phyloP scores from a whole-genome alignment of 1,140 invertebrate genomes.

The Eumaeus atala region DNA sequence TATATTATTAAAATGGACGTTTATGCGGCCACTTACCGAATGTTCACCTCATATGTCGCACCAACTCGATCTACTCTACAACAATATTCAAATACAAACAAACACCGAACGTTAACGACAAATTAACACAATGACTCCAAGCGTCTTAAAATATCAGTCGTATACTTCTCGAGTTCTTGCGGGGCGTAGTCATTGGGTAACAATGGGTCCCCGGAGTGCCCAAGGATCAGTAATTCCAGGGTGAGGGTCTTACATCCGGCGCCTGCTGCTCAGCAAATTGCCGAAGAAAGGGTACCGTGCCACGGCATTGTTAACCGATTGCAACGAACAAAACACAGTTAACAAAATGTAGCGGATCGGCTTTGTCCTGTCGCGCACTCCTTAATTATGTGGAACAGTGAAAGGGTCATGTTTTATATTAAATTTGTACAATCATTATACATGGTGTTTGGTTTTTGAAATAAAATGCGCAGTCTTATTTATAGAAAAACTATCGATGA shows the following conservation, averaged over 20 bases:
- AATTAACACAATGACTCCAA: no score
- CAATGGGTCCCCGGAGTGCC: conserved; percentile 48
- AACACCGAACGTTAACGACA: neutral
- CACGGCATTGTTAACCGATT: conserved; percentile 68
- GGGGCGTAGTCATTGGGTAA: conserved; percentile 47
- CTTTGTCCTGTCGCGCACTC: conserved; percentile 61
- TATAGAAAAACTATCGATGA: no score
- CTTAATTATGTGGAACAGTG: conserved; percentile 68
- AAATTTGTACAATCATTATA: conserved; percentile 57
- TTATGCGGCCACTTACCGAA: no score
- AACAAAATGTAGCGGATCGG: conserved; percentile 62
- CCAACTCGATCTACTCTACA: no score
- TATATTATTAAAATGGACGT: no score
- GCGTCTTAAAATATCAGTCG: conserved; percentile 44
- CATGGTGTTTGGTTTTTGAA: conserved; percentile 35
- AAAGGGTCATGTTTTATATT: conserved; percentile 73
- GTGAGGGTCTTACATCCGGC: conserved; percentile 56
- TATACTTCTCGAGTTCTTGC: conserved; percentile 34
- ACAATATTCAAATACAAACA: neutral
- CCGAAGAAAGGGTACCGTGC: conserved; percentile 64
- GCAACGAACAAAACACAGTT: conserved; percentile 59
- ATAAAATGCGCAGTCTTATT: neutral
- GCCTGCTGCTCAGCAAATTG: conserved; percentile 66
- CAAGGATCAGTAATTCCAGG: conserved; percentile 59
- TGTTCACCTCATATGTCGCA: no score